These are phyloP conservation scores for Galeopsomyia nigrocyanea DNA, from an alignment of 2,888 invertebrate species.

Conservation along the genomic window DNA sequence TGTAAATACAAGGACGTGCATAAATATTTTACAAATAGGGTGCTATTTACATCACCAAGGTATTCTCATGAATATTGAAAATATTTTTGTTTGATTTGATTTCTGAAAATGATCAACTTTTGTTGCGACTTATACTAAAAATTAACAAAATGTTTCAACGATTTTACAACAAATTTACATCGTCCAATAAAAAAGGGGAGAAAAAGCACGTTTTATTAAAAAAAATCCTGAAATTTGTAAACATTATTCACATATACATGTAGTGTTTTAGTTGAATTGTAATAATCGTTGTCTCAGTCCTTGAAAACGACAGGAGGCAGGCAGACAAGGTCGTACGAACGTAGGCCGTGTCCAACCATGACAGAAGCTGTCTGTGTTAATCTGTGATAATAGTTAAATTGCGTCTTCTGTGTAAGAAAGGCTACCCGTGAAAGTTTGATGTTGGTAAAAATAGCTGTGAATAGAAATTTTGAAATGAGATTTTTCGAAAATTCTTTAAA, in stretches of 20 bases:
- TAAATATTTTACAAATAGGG: constrained; percentile 53
- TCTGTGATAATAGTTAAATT: constrained; percentile 67
- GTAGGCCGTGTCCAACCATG: constrained; percentile 57
- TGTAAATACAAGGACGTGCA: constrained; percentile 43
- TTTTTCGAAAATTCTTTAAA: constrained; percentile 40
- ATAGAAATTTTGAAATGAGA: constrained; percentile 19
- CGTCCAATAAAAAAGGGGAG: constrained; percentile 22
- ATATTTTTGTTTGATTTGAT: constrained; percentile 53
- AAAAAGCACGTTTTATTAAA: neutral
- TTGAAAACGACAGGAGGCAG: constrained; percentile 49
- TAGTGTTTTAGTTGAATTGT: constrained; percentile 48
- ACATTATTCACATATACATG: constrained; percentile 41
- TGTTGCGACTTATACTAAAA: constrained; percentile 48
- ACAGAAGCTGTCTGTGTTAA: constrained; percentile 64
- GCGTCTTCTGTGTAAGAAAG: constrained; percentile 47
- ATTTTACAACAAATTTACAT: constrained; percentile 26
- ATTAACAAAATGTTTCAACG: constrained; percentile 44
- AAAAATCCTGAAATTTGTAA: constrained; percentile 42
- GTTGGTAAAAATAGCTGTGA: constrained; percentile 24
- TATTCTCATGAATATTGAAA: constrained; percentile 52
- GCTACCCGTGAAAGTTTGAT: constrained; percentile 36
- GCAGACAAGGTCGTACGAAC: constrained; percentile 50
- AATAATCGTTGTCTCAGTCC: constrained; percentile 48
- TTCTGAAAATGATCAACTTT: constrained; percentile 53
- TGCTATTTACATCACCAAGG: constrained; percentile 52